These are phyloP conservation scores for Microtus ochrogaster DNA, from an alignment of 2,113 vertebrate species.

Conservation along the genomic window DNA sequence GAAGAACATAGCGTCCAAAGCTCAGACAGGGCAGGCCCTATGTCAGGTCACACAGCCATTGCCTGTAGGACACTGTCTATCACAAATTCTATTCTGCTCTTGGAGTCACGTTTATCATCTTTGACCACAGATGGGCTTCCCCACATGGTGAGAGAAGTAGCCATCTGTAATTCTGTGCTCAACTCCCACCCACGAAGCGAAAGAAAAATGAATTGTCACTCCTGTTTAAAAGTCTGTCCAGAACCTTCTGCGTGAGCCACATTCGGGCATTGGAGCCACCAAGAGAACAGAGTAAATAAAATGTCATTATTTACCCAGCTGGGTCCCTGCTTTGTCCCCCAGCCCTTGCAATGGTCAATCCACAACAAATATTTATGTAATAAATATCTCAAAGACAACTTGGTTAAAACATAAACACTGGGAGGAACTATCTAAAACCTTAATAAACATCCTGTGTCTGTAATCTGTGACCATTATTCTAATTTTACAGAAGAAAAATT, in stretches of 20 bases:
- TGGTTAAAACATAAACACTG: slow-evolving; percentile 56
- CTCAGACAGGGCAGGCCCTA: background rate
- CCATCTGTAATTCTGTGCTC: background rate
- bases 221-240: background rate
- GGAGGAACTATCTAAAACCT: background rate
- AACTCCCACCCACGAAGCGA: background rate
- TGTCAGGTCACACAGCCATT: background rate
- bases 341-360: background rate
- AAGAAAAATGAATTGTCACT: background rate
- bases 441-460: slow-evolving; percentile 58
- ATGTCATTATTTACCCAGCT: background rate
- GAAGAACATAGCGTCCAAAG: no score
- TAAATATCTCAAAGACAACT: slow-evolving; percentile 44
- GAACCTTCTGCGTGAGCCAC: background rate
- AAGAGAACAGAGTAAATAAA: background rate
- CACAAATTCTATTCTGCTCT: background rate
- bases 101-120: background rate
- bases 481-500: background rate
- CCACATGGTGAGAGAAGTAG: background rate
- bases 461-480: background rate
- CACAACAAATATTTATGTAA: slow-evolving; percentile 58
- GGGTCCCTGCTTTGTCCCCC: background rate
- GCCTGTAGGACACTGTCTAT: background rate
- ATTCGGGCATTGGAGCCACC: background rate
- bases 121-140: slow-evolving; percentile 27